Percentiles rank a stretch among this genome's conserved stretches.
phyloP scores from a whole-genome alignment of 2,113 vertebrate genomes.

The Bothrops jararaca region DNA sequence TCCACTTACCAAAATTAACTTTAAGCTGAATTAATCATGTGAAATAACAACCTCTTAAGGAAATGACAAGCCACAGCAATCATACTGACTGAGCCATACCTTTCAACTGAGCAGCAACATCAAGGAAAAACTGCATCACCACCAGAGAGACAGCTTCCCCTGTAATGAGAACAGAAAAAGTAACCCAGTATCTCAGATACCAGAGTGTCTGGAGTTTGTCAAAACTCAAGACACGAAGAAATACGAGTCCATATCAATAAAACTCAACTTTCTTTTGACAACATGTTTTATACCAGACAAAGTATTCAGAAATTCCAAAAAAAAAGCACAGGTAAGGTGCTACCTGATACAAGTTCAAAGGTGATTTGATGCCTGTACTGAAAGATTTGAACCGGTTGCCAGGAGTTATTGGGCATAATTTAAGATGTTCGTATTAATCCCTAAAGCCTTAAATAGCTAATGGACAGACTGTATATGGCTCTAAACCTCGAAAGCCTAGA shows the following conservation, averaged over 20 bases:
- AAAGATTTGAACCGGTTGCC: not conserved
- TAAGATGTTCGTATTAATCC: too few relatives aligned
- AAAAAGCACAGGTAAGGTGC: not conserved
- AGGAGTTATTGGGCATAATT: too few relatives aligned
- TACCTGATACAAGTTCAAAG: not conserved
- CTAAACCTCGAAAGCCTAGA: not conserved
- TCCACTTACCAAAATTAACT: not conserved
- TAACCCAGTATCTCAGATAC: not conserved
- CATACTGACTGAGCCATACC: slow-evolving; percentile 65
- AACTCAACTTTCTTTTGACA: not conserved
- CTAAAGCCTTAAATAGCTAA: not conserved
- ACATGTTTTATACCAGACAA: not conserved
- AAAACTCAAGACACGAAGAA: not conserved
- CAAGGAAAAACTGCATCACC: slow-evolving; percentile 76
- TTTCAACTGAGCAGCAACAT: slow-evolving; percentile 79
- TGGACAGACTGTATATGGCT: not conserved
- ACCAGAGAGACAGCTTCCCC: slow-evolving; percentile 88
- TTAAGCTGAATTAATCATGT: not conserved
- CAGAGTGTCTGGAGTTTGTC: not conserved
- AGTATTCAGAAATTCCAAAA: not conserved
- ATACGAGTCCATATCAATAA: not conserved
- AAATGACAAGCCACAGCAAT: not conserved
- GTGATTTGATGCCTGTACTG: not conserved
- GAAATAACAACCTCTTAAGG: not conserved
- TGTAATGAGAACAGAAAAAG: slow-evolving; percentile 60